Conservation (phyloP, 2,888 invertebrate genomes). For the Resseliella maxima region DNA sequence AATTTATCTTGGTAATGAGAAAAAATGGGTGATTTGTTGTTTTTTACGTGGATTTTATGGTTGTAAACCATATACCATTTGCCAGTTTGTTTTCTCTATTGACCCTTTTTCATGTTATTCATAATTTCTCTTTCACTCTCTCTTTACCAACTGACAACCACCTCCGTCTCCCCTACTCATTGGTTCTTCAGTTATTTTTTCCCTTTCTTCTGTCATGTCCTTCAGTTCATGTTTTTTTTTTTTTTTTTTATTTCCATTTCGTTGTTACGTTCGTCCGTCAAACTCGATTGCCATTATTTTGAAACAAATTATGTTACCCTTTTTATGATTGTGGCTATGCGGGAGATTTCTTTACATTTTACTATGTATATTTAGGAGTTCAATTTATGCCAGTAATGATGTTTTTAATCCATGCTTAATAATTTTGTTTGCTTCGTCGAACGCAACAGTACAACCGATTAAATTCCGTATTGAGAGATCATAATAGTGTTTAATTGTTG, state of each 20-base stretch:
- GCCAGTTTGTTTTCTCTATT: neutral
- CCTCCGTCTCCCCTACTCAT: too few relatives aligned
- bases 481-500: neutral
- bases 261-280: neutral
- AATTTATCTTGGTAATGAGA: conserved; percentile 38
- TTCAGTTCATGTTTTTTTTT: neutral
- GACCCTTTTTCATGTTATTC: neutral
- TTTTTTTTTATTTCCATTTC: neutral
- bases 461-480: neutral
- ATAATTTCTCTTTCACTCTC: neutral
- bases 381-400: neutral
- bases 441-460: neutral
- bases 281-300: neutral
- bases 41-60: conserved; percentile 34
- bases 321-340: neutral
- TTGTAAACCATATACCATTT: conserved; percentile 33
- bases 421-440: neutral
- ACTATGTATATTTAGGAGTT: conserved; percentile 10
- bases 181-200: too few relatives aligned
- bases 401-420: neutral
- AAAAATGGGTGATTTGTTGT: conserved; percentile 37
- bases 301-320: conserved; percentile 13
- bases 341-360: neutral
- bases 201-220: too few relatives aligned
- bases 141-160: too few relatives aligned